Evolutionary conservation across 1,140 invertebrate species (phyloP).

Genomic region (Hyphantria cunea): DNA sequence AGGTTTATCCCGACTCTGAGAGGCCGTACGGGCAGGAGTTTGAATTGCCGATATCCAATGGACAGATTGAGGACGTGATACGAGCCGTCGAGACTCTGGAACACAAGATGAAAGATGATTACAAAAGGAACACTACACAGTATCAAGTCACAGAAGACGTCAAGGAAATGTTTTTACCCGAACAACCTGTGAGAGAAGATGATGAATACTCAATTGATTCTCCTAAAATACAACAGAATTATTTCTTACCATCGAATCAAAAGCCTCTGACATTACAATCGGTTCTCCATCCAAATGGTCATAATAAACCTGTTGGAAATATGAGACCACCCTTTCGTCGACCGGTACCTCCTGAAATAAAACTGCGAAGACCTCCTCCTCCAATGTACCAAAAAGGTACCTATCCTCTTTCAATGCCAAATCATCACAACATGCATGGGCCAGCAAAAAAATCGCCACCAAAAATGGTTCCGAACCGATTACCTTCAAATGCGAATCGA

Average conservation of each 20-base stretch:
- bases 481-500: constrained; percentile 52
- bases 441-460: constrained; percentile 58
- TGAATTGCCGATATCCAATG: constrained; percentile 72
- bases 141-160: constrained; percentile 67
- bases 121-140: constrained; percentile 52
- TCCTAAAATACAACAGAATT: constrained; percentile 61
- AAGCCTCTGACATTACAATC: constrained; percentile 76
- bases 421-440: constrained; percentile 49
- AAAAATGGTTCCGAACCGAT: constrained; percentile 53
- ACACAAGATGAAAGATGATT: constrained; percentile 61
- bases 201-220: constrained; percentile 70
- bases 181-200: constrained; percentile 59
- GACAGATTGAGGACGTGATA: constrained; percentile 74
- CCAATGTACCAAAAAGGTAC: constrained; percentile 56
- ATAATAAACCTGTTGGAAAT: constrained; percentile 55
- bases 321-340: constrained; percentile 66
- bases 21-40: constrained; percentile 58
- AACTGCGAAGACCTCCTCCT: constrained; percentile 70
- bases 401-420: constrained; percentile 69
- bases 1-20: constrained; percentile 48
- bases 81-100: constrained; percentile 73
- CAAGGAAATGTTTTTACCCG: constrained; percentile 53
- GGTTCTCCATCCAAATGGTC: constrained; percentile 67
- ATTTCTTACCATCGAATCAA: constrained; percentile 61
- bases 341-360: constrained; percentile 72